These are phyloP conservation scores for Cacoxenus indagator DNA, from an alignment of 2,888 invertebrate genomes.

Conservation along the genomic window DNA sequence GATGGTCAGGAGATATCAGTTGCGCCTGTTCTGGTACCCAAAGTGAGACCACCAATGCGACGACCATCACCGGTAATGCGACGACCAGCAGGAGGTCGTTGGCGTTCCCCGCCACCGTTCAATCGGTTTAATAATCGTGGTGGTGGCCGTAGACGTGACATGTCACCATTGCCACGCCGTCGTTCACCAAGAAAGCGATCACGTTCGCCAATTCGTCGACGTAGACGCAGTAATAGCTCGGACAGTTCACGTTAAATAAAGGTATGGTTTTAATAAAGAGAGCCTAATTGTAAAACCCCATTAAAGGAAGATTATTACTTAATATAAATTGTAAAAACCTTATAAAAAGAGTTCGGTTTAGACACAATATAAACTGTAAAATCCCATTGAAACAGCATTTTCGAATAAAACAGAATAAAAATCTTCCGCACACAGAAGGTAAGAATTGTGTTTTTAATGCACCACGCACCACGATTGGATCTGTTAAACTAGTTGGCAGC, in stretches of 20 bases:
- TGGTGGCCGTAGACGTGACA: slow-evolving; percentile 47
- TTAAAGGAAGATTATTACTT: too few species aligned
- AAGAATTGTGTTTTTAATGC: too few species aligned
- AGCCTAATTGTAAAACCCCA: too few species aligned
- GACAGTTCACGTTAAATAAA: slow-evolving; percentile 66
- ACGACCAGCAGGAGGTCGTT: slow-evolving; percentile 65
- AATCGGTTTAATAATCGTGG: slow-evolving; percentile 67
- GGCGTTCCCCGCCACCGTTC: slow-evolving; percentile 68
- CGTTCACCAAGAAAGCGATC: slow-evolving; percentile 68
- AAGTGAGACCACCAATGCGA: slow-evolving; percentile 68
- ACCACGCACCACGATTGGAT: too few species aligned
- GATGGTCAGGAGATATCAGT: slow-evolving; percentile 97
- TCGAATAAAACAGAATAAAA: too few species aligned
- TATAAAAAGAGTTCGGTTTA: too few species aligned
- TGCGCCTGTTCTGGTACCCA: slow-evolving; percentile 90
- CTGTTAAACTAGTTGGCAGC: too few species aligned
- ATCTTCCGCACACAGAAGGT: too few species aligned
- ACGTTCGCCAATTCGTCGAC: slow-evolving; percentile 69
- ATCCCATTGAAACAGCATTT: too few species aligned
- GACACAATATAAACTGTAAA: too few species aligned
- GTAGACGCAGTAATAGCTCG: slow-evolving; percentile 70
- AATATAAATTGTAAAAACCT: too few species aligned
- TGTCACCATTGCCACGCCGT: slow-evolving; percentile 61
- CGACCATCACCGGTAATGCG: slow-evolving; percentile 68
- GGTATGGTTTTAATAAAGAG: too few species aligned